Base-by-base conservation (phyloP, 2,797 vertebrate species). In the Pseudochirops corinnae region DNA sequence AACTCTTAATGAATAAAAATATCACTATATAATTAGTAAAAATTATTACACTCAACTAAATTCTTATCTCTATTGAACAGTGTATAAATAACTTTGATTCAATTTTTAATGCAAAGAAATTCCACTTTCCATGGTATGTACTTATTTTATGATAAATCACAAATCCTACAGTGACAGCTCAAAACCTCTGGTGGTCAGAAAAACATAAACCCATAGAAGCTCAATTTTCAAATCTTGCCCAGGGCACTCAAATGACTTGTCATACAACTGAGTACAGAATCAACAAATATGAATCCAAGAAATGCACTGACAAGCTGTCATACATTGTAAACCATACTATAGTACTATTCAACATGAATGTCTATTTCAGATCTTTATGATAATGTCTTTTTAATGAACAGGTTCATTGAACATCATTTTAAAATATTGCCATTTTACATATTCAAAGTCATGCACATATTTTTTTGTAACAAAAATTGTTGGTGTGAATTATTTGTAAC, bases 301-400 rank as follows among this genome's bases (percentile, higher is more conserved):
- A 46, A 62, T 91, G 91, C 90, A 94, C 52, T 60, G 92, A 58
- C 50, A 92, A 94, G 39, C 52, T 91, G 52, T 29, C 90, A 93
- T 18, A 33, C 3, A 1, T 5, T 55, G 57, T 91, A 53, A 94
- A 46, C 90, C 53, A 55, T 91, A 16, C 14, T 55, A 50, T 26
- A 28, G 12, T 46, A 87, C 39, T 46, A 87, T 50, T 87, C 39
- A 50, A 87, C 10, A 46, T 26, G 39, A 46, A 87, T 87, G 7
- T 28, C 39, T 87, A 46, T 50, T 46, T 46, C 39, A 87, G 21
- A 87, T 87, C 9, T 87, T 46, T 50, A 50, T 87, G 10, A 82
- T 74, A 21, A 46, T 26, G 5, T 33, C 33, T n/a, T 39, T 82
- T 24, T 46, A 46, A 87, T 87, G 21, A 12, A 87, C 11, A 50